Evolutionary conservation across 2,113 vertebrate genomes (phyloP), one percentile per base, ranked within the genome.

Genomic region (Nesoenas mayeri): DNA sequence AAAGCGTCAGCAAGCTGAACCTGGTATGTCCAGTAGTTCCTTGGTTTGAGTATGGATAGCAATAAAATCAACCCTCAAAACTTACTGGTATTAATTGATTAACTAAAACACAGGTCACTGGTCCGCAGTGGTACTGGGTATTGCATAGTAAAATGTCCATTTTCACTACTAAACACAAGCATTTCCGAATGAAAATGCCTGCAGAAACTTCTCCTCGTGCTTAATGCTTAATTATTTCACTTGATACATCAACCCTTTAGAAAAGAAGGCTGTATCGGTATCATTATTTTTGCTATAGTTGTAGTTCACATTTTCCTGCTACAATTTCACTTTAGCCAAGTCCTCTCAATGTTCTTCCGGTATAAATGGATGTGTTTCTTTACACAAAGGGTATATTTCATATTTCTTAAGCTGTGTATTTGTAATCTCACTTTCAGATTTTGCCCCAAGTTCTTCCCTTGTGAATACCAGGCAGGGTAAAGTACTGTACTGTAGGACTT

Each of bases 171-270:
- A 73, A 86, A 42, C 34, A 64, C 21, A 54, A 25, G 31, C 14
- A 9, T 51, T 14, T 51, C 25, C 26, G 31, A 58, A 71, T 70
- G n/a, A 58, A 78, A 51, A 54, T 40, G 10, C 36, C 17, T 36
- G 0, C 1, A n/a, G 72, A 73, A 36, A 47, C 66, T 94, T 62
- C 21, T 80, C 6, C 19, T 47, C 0, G 0, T 34, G 38, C 16
- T 54, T 79, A 5, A 28, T 19, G 10, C 18, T 61, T 53, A 71
- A 29, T 5, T 66, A 15, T 24, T 38, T 74, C 28, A 1, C 15
- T 57, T 16, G 11, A 0, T 42, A 1, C 11, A 13, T 67, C 10
- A 25, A 0, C 12, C 6, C 19, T 74, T 62, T 64, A 34, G 36
- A 32, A 74, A 73, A 77, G 15, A 36, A 57, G 6, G 13, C 40